phyloP scores from a whole-genome alignment of 2,888 invertebrate species.

The Eupithecia vulgata region DNA sequence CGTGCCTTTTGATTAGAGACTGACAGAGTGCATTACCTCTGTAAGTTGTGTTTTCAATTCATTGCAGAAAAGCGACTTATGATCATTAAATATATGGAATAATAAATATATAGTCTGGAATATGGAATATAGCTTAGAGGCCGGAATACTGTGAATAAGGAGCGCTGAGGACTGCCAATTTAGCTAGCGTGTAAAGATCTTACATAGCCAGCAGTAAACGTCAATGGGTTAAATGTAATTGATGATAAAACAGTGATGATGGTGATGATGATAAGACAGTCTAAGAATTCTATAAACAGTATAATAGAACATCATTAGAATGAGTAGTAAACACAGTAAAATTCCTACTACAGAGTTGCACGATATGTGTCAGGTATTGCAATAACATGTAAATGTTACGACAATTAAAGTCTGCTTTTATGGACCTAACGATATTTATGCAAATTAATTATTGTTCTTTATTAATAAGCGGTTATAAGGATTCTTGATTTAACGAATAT shows the following conservation, averaged over 20 bases:
- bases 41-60: constrained; percentile 30
- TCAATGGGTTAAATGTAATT: background rate
- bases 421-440: background rate
- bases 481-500: background rate
- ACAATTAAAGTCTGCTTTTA: constrained; percentile 4
- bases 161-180: background rate
- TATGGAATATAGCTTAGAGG: background rate
- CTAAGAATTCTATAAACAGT: background rate
- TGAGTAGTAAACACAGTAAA: constrained; percentile 11
- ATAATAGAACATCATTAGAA: background rate
- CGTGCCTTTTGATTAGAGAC: constrained; percentile 41
- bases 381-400: constrained; percentile 31
- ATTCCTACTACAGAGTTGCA: constrained; percentile 26
- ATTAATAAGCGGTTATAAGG: background rate
- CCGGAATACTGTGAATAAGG: background rate
- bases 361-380: constrained; percentile 33
- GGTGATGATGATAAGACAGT: background rate
- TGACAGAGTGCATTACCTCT: too few relatives aligned
- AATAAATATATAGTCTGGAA: too few relatives aligned
- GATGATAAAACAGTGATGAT: background rate
- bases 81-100: background rate
- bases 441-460: background rate
- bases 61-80: constrained; percentile 23
- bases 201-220: background rate
- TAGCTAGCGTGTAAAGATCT: background rate